These are phyloP conservation scores for Cantharis nigra DNA, from an alignment of 2,888 invertebrate genomes.

Conservation along the genomic window DNA sequence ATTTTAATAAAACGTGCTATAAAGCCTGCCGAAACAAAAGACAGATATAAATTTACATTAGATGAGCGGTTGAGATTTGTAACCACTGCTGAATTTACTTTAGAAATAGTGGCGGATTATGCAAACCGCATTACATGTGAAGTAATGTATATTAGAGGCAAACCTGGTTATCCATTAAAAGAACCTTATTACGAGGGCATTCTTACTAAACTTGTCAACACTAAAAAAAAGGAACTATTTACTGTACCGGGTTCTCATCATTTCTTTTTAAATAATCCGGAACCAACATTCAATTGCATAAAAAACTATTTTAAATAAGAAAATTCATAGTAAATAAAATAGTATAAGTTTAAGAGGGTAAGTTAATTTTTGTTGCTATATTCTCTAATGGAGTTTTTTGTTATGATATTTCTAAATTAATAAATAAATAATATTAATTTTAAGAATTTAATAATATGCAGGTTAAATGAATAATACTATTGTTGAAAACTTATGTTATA, in stretches of 20 bases:
- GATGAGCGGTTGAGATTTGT: constrained; percentile 78
- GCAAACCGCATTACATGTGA: constrained; percentile 74
- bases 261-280: constrained; percentile 9
- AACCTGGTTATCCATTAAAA: constrained; percentile 73
- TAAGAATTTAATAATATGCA: too few species aligned
- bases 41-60: constrained; percentile 61
- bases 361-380: not conserved
- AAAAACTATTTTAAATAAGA: not conserved
- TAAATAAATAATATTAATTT: not conserved
- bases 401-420: not conserved
- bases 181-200: constrained; percentile 68
- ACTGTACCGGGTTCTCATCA: not conserved
- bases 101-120: constrained; percentile 69
- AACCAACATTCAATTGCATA: not conserved
- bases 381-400: not conserved
- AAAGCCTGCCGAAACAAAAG: constrained; percentile 56
- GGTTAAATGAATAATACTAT: too few species aligned
- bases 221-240: not conserved
- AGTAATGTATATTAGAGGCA: constrained; percentile 77
- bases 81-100: constrained; percentile 70
- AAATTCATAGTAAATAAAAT: not conserved
- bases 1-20: constrained; percentile 79
- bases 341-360: not conserved
- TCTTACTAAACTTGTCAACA: constrained; percentile 58
- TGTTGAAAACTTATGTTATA: too few species aligned